phyloP scores from a whole-genome alignment of 2,888 invertebrate genomes.

The Pycnomerus fuliginosus region DNA sequence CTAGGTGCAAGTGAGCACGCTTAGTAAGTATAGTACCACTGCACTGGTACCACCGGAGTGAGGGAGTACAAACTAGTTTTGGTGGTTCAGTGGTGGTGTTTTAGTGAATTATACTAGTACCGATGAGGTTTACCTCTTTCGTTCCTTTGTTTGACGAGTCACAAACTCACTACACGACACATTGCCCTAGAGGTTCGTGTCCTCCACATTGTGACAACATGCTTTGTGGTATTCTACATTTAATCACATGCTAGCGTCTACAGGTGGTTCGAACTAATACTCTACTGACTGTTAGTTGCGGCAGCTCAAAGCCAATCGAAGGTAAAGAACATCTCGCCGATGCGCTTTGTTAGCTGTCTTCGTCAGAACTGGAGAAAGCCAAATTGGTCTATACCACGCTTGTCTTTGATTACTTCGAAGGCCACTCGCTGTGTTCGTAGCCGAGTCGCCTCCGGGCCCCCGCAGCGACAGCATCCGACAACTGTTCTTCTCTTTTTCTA shows the following conservation, averaged over 20 bases:
- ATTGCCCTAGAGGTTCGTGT: slow-evolving; percentile 46
- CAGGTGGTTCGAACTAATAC: slow-evolving; percentile 56
- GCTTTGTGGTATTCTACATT: slow-evolving; percentile 44
- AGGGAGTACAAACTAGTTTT: slow-evolving; percentile 13
- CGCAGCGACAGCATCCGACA: slow-evolving; percentile 60
- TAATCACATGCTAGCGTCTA: slow-evolving; percentile 55
- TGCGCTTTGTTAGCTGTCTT: slow-evolving; percentile 20
- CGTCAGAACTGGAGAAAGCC: slow-evolving; percentile 31
- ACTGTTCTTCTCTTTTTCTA: slow-evolving; percentile 44
- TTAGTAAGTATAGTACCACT: slow-evolving; percentile 10
- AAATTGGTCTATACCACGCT: slow-evolving; percentile 26
- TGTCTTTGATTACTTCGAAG: slow-evolving; percentile 40
- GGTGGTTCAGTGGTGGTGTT: slow-evolving; percentile 5
- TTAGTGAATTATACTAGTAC: neutral
- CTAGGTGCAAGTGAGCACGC: slow-evolving; percentile 40
- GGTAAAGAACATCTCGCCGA: slow-evolving; percentile 30
- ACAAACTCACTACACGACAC: slow-evolving; percentile 46
- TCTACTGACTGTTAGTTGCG: slow-evolving; percentile 54
- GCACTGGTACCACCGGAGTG: slow-evolving; percentile 12
- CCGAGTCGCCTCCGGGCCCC: slow-evolving; percentile 68
- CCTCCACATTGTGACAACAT: slow-evolving; percentile 45
- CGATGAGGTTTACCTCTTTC: neutral
- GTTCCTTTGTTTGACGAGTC: slow-evolving; percentile 5
- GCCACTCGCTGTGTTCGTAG: slow-evolving; percentile 48
- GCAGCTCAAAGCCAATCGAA: slow-evolving; percentile 49